These are phyloP conservation scores for Xanthia icteritia DNA, from an alignment of 2,888 invertebrate genomes.

Conservation along the genomic window DNA sequence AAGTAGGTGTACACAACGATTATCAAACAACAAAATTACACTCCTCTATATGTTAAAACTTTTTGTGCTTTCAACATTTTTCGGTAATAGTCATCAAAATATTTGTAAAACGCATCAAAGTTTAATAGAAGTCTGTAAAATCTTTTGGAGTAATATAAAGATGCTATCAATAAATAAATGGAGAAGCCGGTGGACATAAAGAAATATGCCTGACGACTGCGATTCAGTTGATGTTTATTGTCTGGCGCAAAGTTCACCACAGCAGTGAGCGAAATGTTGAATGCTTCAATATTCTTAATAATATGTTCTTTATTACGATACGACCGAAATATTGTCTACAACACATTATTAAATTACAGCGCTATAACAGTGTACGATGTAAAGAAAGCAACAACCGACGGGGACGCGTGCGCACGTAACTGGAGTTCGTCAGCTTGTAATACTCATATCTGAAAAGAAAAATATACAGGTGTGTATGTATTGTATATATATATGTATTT, in stretches of 20 bases:
- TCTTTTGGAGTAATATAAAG: constrained; percentile 43
- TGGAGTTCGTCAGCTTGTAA: constrained; percentile 71
- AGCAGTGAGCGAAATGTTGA: not conserved
- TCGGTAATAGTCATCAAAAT: constrained; percentile 41
- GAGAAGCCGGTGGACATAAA: constrained; percentile 47
- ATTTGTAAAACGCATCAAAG: constrained; percentile 39
- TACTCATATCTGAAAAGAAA: constrained; percentile 67
- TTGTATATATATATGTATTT: too few relatives aligned
- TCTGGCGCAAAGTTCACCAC: not conserved
- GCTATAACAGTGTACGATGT: constrained; percentile 78
- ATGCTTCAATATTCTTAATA: constrained; percentile 15
- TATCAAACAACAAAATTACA: constrained; percentile 5
- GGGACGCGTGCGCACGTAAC: constrained; percentile 71
- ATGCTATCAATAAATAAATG: constrained; percentile 38
- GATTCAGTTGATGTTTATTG: not conserved
- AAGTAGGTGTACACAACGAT: not conserved
- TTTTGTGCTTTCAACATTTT: constrained; percentile 46
- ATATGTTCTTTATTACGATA: not conserved
- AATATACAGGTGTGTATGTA: too few relatives aligned
- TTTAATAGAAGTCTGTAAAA: constrained; percentile 49
- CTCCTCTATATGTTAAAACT: constrained; percentile 13
- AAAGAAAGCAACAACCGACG: constrained; percentile 73
- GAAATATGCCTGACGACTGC: constrained; percentile 29
- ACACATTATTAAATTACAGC: constrained; percentile 72
- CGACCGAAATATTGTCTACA: not conserved